Evolutionary conservation across 2,113 vertebrate genomes (phyloP).

Genomic region (Coregonus clupeaformis): DNA sequence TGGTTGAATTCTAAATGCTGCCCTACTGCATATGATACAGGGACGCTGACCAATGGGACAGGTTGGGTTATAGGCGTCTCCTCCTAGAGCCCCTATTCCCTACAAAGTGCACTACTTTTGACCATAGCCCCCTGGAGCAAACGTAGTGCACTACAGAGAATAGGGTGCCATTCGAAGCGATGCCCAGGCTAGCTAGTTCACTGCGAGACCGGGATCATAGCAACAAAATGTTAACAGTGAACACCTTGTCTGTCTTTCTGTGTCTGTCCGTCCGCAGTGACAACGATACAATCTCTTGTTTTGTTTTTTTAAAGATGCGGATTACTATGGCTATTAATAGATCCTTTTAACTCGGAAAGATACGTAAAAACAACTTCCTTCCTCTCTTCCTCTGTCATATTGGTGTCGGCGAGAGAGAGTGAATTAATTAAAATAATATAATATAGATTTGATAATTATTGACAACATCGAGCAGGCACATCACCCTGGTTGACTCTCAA

Average conservation of each 20-base stretch:
- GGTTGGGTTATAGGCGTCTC: too few species aligned
- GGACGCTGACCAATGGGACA: too few species aligned
- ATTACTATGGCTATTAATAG: slow-evolving; percentile 36
- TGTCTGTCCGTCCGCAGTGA: slow-evolving; percentile 15
- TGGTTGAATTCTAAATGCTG: too few species aligned
- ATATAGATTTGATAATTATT: slow-evolving; percentile 26
- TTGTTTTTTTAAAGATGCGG: slow-evolving; percentile 12
- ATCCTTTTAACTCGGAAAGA: slow-evolving; percentile 28
- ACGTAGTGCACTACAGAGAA: background rate
- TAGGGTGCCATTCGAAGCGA: background rate
- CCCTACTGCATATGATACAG: too few species aligned
- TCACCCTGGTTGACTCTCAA: slow-evolving; percentile 16
- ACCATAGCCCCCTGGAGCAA: background rate
- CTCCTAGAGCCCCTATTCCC: too few species aligned
- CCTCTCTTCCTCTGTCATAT: slow-evolving; percentile 5
- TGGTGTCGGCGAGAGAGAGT: slow-evolving; percentile 18
- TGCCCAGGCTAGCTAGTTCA: background rate
- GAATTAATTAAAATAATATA: slow-evolving; percentile 43
- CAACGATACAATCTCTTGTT: slow-evolving; percentile 19
- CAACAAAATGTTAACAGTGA: slow-evolving; percentile 21
- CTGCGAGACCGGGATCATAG: slow-evolving; percentile 17
- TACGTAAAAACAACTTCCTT: slow-evolving; percentile 27
- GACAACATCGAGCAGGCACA: slow-evolving; percentile 46
- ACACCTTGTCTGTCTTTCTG: background rate
- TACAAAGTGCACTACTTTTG: background rate